Evolutionary conservation across 1,140 invertebrate genomes (phyloP), one percentile per base, ranked within the genome.

Genomic region (Procambarus virginalis): DNA sequence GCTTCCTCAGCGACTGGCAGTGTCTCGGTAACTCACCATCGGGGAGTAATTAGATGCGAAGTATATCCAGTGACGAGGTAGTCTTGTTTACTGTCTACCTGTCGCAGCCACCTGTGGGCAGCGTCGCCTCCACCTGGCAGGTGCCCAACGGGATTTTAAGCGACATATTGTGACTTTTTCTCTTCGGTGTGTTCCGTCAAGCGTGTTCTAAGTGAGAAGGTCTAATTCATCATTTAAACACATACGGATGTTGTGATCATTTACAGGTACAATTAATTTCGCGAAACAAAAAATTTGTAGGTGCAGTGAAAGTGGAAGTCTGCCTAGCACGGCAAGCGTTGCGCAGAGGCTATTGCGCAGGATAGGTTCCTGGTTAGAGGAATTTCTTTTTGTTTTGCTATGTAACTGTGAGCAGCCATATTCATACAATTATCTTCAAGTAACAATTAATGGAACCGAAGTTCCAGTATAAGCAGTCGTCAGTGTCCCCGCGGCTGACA

Each of bases 281-380:
- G 2, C 51, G 51, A 55, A 55, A 64, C 4, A 64, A 17, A 17
- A 60, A 60, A 60, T 34, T 22, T 14, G n/a, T 81, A 22, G 17
- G 14, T 55, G 0, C 6, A 60, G 79, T 34, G 79, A 81, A 60
- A 81, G 79, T 60, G 55, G 79, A 58, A 81, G 51, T 81, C 51
- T 12, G 9, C 20, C 6, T 58, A 60, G 14, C 51, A 55, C 60
- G 79, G 79, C n/a, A 81, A 49, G 22, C 2, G 14, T 4, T 81
- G 79, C 79, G 79, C 79, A 60, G 17, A n/a, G 45, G 10, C 51
- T 81, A 10, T 2, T 4, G 79, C 79, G 79, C 79, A 81, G 55
- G 51, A 60, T 51, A 81, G 79, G 22, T 81, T n/a, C 79, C 51
- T 45, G 60, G 4, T 20, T 34, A 34, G 34, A 34, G 34, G 34